Evolutionary conservation across 2,888 invertebrate species (phyloP), one percentile per base, ranked within the genome.

Genomic region (Ellobium chinense): DNA sequence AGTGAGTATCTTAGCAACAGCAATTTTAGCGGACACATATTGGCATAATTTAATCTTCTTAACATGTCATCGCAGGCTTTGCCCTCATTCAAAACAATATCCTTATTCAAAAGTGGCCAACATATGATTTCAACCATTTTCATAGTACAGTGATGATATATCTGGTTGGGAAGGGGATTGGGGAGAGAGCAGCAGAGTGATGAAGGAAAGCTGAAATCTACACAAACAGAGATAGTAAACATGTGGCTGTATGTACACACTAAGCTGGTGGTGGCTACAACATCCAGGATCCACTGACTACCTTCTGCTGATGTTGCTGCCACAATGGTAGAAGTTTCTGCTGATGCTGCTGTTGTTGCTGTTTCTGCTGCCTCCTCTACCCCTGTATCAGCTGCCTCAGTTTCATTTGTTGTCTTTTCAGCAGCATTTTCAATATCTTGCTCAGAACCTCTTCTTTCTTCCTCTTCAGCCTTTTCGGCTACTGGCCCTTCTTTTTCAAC

Each of bases 231-330:
- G n/a, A n/a, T n/a, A n/a, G n/a, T n/a, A 65, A 65, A 29, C n/a
- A 7, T 9, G 65, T 9, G 65, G 5, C 29, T 27, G n/a, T 4
- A 34, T 14, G n/a, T n/a, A n/a, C n/a, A n/a, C n/a, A 39, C 2
- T 68, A 24, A 36, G 39, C 36, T 36, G 66, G 14, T 37, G 60
- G 39, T 68, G 69, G 36, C 18, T 68, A 77, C 77, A 77, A 77
- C 69, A 77, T 77, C 69, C 60, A 68, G 29, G 29, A 5, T 68
- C 60, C 54, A 65, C 7, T 36, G 76, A 66, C 76, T 76, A 76
- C 76, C 76, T 76, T 76, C 76, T n/a, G n/a, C 29, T 37, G 27
- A 3, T 54, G 37, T 18, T 27, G 37, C 63, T 29, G 54, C 54
- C 39, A 12, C 31, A 54, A 39, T 27, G 60, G 21, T 34, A 39